These are phyloP conservation scores for Didymodactylos carnosus DNA, from an alignment of 2,888 invertebrate genomes.

Conservation along the genomic window DNA sequence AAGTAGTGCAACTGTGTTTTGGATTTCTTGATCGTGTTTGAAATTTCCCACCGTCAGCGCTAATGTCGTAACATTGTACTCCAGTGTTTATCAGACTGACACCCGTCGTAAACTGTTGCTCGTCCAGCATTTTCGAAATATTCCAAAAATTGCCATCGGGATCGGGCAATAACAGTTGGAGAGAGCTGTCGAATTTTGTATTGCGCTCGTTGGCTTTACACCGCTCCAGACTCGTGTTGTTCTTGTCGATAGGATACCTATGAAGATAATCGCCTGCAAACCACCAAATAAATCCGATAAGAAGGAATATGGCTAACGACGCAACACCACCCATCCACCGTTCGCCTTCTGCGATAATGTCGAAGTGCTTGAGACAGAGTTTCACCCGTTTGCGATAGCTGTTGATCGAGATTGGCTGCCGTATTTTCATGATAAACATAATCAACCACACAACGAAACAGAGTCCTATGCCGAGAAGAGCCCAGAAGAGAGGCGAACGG, in stretches of 20 bases:
- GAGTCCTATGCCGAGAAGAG: background rate
- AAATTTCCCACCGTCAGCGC: background rate
- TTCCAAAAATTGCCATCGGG: background rate
- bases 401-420: background rate
- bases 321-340: background rate
- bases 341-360: background rate
- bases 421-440: background rate
- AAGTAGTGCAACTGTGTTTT: background rate
- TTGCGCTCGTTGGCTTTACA: background rate
- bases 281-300: background rate
- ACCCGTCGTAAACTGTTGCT: background rate
- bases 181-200: background rate
- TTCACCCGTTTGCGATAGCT: background rate
- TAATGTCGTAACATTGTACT: background rate
- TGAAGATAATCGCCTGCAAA: background rate
- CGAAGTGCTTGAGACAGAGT: background rate
- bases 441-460: background rate
- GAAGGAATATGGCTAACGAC: background rate
- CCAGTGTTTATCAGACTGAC: background rate
- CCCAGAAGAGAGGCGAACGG: background rate
- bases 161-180: background rate
- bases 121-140: background rate
- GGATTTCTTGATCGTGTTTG: background rate
- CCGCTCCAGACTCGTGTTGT: background rate
- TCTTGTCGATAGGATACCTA: background rate